Evolutionary conservation across 2,797 vertebrate genomes (phyloP).

Genomic region (Pipistrellus nathusii): DNA sequence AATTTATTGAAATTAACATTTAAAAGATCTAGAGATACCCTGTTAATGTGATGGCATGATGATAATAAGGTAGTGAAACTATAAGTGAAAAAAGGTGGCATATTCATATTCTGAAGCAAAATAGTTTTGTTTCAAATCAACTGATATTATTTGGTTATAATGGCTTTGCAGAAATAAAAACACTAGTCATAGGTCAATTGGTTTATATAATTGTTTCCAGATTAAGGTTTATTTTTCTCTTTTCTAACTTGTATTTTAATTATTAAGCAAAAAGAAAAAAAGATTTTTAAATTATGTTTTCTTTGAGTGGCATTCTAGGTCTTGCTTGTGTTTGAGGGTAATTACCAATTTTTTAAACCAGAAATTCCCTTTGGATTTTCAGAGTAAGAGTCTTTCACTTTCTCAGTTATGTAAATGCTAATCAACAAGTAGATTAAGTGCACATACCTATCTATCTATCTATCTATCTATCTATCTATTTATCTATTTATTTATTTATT

Average conservation of each 20-base stretch:
- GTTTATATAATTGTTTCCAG: conserved; percentile 28
- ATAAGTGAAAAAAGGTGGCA: conserved; percentile 44
- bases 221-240: background rate
- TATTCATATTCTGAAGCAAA: background rate
- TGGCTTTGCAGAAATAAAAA: conserved; percentile 44
- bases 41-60: conserved; percentile 70
- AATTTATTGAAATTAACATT: conserved; percentile 77
- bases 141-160: background rate
- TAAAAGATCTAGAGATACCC: conserved; percentile 74
- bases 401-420: background rate
- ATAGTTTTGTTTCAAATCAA: conserved; percentile 39
- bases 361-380: conserved; percentile 17
- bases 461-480: background rate
- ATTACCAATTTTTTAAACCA: conserved; percentile 9
- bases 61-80: conserved; percentile 60
- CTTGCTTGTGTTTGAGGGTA: background rate
- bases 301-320: background rate
- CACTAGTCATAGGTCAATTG: background rate
- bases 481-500: background rate
- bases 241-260: background rate
- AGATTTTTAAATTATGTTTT: background rate
- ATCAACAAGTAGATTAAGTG: background rate
- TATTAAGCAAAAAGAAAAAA: background rate
- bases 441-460: background rate
- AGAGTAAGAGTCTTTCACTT: background rate